Conservation (phyloP, 1,140 invertebrate genomes). For the Lysiphlebus fabarum region DNA sequence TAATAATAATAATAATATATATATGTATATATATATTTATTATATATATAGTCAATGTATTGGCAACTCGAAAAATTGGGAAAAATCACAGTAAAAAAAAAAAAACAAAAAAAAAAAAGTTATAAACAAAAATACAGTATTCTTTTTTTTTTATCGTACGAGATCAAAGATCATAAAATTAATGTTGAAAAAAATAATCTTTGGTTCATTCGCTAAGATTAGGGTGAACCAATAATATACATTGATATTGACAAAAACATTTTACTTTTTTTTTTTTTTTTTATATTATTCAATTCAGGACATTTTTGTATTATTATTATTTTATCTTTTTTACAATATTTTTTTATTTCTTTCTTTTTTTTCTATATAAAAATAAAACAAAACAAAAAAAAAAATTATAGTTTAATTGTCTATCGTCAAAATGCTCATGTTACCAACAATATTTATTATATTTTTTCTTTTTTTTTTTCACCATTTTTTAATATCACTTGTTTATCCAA, state of each 20-base stretch:
- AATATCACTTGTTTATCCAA: too few species aligned
- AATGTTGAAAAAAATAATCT: conserved; percentile 16
- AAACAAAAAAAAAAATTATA: conserved; percentile 13
- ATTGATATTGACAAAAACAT: conserved; percentile 7
- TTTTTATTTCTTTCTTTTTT: conserved; percentile 11
- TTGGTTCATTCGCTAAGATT: conserved; percentile 19
- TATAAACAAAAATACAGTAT: too few species aligned
- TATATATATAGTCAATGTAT: conserved; percentile 7
- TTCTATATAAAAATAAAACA: conserved; percentile 9
- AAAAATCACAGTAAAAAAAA: conserved; percentile 15
- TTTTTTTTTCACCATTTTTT: too few species aligned
- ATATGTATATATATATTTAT: too few species aligned
- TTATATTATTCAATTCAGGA: conserved; percentile 4
- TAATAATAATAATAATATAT: too few species aligned
- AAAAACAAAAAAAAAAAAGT: conserved; percentile 3
- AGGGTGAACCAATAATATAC: conserved; percentile 16
- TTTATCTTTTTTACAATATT: conserved; percentile 11
- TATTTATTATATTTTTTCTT: too few species aligned
- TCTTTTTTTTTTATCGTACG: too few species aligned
- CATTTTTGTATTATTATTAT: conserved; percentile 8
- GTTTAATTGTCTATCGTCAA: too few species aligned
- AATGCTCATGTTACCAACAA: too few species aligned
- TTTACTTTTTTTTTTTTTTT: too few species aligned
- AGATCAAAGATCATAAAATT: conserved; percentile 1
- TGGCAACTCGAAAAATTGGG: conserved; percentile 7